Percentiles rank a stretch among this genome's conserved stretches.
Conservation (phyloP, 1,140 invertebrate species). For the Bombus consobrinus region DNA sequence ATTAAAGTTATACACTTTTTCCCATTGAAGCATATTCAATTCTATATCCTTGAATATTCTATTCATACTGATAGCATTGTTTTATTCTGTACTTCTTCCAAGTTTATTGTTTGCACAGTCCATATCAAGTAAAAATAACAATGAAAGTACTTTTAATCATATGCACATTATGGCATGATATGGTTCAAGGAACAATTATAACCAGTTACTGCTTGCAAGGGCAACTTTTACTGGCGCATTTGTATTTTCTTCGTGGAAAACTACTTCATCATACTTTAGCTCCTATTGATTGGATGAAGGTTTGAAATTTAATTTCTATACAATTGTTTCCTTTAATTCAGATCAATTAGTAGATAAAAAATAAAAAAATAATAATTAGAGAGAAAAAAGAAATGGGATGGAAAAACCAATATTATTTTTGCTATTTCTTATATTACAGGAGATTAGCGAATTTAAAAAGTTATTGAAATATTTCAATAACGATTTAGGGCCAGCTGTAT, state of each 20-base stretch:
- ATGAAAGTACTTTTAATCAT: conserved; percentile 86
- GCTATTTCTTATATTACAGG: conserved; percentile 79
- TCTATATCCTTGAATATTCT: not conserved
- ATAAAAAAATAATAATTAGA: not conserved
- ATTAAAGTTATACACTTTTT: not conserved
- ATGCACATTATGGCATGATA: conserved; percentile 89
- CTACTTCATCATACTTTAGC: conserved; percentile 88
- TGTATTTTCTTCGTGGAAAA: conserved; percentile 87
- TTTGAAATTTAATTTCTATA: conserved; percentile 73
- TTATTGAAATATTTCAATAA: conserved; percentile 89
- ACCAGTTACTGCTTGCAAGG: conserved; percentile 91
- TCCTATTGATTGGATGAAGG: conserved; percentile 90
- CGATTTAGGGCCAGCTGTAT: conserved; percentile 88
- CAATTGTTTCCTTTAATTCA: not conserved
- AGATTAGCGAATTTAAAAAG: conserved; percentile 90
- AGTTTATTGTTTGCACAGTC: conserved; percentile 79
- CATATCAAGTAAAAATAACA: conserved; percentile 78
- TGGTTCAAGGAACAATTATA: conserved; percentile 90
- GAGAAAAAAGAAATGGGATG: not conserved
- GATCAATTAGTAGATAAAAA: not conserved
- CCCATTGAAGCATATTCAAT: conserved; percentile 2
- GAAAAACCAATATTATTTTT: not conserved
- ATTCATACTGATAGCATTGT: not conserved
- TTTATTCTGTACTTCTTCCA: not conserved
- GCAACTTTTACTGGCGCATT: conserved; percentile 88